phyloP scores from a whole-genome alignment of 2,888 invertebrate species.

The Ophion costatus region DNA sequence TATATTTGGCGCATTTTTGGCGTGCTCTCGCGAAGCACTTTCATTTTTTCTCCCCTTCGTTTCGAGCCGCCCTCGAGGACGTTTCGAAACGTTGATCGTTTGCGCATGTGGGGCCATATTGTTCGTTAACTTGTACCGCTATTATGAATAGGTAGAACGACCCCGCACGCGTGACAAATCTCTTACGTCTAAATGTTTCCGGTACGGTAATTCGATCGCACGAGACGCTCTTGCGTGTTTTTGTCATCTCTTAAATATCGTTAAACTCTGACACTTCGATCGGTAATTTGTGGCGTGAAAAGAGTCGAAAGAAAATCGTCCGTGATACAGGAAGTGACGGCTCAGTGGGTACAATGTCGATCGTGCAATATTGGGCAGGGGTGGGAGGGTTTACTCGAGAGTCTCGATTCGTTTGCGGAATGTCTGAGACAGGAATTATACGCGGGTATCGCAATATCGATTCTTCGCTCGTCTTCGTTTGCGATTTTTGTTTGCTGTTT shows the following conservation, averaged over 20 bases:
- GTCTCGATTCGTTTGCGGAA: constrained; percentile 64
- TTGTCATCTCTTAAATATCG: background rate
- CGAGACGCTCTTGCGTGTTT: constrained; percentile 59
- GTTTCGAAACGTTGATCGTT: constrained; percentile 19
- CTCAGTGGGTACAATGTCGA: constrained; percentile 16
- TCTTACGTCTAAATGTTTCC: constrained; percentile 56
- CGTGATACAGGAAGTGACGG: constrained; percentile 30
- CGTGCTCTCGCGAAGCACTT: background rate
- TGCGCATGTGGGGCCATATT: constrained; percentile 40
- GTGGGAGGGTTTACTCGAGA: background rate
- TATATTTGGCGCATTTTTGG: background rate
- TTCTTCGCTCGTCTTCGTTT: constrained; percentile 41
- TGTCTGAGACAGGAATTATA: constrained; percentile 62
- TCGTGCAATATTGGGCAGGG: background rate
- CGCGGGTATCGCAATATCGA: constrained; percentile 46
- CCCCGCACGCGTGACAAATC: constrained; percentile 57
- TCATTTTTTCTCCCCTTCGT: constrained; percentile 15
- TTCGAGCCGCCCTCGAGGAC: constrained; percentile 22
- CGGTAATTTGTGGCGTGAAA: constrained; percentile 29
- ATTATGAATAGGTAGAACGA: constrained; percentile 69
- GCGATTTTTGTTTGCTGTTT: constrained; percentile 23
- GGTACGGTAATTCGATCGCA: constrained; percentile 63
- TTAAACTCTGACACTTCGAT: constrained; percentile 38
- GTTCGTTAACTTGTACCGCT: constrained; percentile 63
- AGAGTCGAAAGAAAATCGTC: constrained; percentile 30